Base-by-base conservation (phyloP, 2,797 vertebrate species). In the Onychomys arenicola region DNA sequence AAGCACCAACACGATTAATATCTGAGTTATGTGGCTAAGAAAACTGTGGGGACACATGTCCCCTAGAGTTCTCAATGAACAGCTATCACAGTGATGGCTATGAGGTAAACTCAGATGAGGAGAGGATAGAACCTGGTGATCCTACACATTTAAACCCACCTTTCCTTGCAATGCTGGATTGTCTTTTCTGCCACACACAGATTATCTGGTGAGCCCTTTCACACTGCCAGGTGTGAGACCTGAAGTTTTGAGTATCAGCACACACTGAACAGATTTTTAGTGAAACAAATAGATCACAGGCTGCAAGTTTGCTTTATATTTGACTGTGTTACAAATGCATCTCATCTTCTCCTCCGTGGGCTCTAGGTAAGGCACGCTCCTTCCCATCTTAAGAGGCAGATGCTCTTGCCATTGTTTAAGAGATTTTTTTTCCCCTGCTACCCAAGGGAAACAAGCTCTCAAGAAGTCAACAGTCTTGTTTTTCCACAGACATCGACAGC, bases 401-500 rank as follows among this genome's bases (percentile, higher is more conserved):
- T 89, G 55, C 83, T 37, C 95, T 5, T 29, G 81, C 10, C 27
- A 61, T n/a, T 69, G 7, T 82, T 77, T 49, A 61, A 89, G 83
- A 88, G 34, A n/a, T n/a, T 5, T 13, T 6, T 13, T 23, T 40
- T 46, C n/a, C 46, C 11, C 91, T 90, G 12, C 9, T 77, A 69
- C 12, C 37, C 77, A 82, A 81, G 63, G 10, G 46, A 90, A 92
- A 49, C 12, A 78, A 85, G 65, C 23, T 94, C 57, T 92, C 85
- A 93, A 76, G 93, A 93, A 86, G 27, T 76, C 78, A 83, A 76
- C 2, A 49, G 7, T 43, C 63, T 90, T 77, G 37, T 49, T 59
- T 94, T 57, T 77, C 37, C 52, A 94, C 25, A 85, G 59, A 97
- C 52, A 29, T 32, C 9, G 82, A 88, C 43, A 73, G 40, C 65